Evolutionary conservation across 2,888 invertebrate genomes (phyloP), one percentile per base, ranked within the genome.

Genomic region (Aporophyla nigra): DNA sequence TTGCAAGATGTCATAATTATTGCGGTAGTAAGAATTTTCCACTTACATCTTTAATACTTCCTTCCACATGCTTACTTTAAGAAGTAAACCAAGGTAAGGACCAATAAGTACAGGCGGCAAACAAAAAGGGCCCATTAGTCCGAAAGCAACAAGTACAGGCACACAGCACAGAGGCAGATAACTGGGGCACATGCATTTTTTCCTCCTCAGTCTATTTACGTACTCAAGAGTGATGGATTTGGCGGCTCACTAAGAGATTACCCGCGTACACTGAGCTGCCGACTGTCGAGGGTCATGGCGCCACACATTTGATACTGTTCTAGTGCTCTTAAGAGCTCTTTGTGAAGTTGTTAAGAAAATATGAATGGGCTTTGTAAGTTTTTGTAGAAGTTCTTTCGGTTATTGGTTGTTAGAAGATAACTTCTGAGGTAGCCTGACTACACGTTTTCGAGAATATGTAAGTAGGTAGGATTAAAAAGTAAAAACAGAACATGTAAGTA

Each of bases 151-250:
- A 87, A 87, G 89, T 88, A 83, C 79, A 76, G 80, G 83, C 78
- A 71, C 54, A 75, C 67, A 71, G 65, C 69, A 67, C 56, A 53
- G 56, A 74, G 49, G 33, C 58, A 90, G 93, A 93, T 94, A 94
- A 91, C 87, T 81, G 88, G 88, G 91, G 92, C 94, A 93, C 90
- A 93, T 94, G 93, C 93, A 93, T 92, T 94, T 95, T 95, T 95
- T 94, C 92, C 82, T 75, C 74, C 82, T 75, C 74, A 68, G 77
- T 91, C 94, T 95, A 95, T 95, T 95, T 93, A 90, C 88, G 91
- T 88, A 78, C 86, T 89, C 90, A 88, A 91, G 91, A 90, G 91
- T 90, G 91, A 90, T 91, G 90, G 88, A 89, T 90, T 91, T 92
- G 91, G 92, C 93, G 92, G 91, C 92, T 92, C 89, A 86, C 89